These are phyloP conservation scores for Trachelus iudaicus DNA, from an alignment of 2,888 invertebrate species.

Conservation along the genomic window DNA sequence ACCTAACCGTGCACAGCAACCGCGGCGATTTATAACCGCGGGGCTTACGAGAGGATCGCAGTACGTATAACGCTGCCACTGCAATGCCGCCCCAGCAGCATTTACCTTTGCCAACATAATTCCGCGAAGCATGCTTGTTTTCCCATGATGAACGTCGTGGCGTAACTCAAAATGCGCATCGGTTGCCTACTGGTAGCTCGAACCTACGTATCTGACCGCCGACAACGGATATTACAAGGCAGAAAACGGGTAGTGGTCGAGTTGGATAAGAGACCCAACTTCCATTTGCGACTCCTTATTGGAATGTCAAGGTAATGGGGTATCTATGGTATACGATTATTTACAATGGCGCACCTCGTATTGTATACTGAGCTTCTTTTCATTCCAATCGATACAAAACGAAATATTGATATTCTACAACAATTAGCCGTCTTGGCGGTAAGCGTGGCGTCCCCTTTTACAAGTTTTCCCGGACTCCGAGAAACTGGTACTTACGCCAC, in stretches of 20 bases:
- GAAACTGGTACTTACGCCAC: conserved; percentile 14
- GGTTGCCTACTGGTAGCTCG: neutral
- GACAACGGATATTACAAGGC: neutral
- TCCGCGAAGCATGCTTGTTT: conserved; percentile 28
- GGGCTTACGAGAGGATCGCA: conserved; percentile 12
- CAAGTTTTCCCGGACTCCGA: conserved; percentile 6
- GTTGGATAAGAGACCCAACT: neutral
- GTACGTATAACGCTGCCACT: conserved; percentile 9
- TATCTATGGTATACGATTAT: neutral
- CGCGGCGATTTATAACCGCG: conserved; percentile 23
- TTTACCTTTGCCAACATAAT: conserved; percentile 27
- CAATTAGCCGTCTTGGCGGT: neutral
- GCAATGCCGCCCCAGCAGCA: conserved; percentile 21
- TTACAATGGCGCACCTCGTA: neutral
- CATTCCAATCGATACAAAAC: neutral
- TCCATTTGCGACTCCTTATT: neutral
- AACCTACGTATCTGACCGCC: neutral
- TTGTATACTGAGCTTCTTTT: neutral
- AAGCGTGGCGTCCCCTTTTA: neutral
- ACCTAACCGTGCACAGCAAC: neutral
- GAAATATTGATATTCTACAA: neutral
- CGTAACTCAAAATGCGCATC: conserved; percentile 30
- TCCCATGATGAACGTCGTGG: conserved; percentile 31
- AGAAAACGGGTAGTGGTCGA: neutral
- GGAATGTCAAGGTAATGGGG: neutral